These are phyloP conservation scores for Trididemnum miniatum DNA, from an alignment of 23 tunicate species.

Conservation along the genomic window DNA sequence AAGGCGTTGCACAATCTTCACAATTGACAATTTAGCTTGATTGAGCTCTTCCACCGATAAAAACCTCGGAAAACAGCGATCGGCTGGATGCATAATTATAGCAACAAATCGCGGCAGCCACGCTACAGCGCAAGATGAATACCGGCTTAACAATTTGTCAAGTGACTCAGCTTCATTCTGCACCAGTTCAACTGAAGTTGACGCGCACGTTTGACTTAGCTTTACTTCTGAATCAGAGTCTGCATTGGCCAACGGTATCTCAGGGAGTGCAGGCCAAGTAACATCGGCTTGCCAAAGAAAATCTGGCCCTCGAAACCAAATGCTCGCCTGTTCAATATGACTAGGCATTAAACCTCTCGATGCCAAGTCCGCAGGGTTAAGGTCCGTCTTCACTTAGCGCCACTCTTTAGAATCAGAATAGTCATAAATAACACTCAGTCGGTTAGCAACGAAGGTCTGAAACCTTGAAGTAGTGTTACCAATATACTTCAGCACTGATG, in stretches of 20 bases:
- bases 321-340: neutral
- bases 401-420: conserved; percentile 10
- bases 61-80: neutral
- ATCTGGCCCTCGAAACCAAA: conserved; percentile 45
- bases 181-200: neutral
- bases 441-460: conserved; percentile 61
- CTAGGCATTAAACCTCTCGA: conserved; percentile 32
- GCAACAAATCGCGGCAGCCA: conserved; percentile 14
- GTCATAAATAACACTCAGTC: conserved; percentile 23
- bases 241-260: neutral
- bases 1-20: conserved; percentile 26
- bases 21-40: conserved; percentile 20
- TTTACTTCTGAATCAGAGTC: neutral
- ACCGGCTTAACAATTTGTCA: neutral
- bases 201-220: neutral
- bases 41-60: conserved; percentile 5
- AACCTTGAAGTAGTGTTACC: conserved; percentile 17
- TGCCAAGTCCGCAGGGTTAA: conserved; percentile 42
- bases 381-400: conserved; percentile 29
- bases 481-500: conserved; percentile 39
- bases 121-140: neutral
- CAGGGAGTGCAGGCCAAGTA: conserved; percentile 18
- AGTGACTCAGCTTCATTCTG: neutral
- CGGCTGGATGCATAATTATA: neutral
- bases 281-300: conserved; percentile 23